Evolutionary conservation across 1,140 invertebrate species (phyloP).

Genomic region (Nilaparvata lugens): DNA sequence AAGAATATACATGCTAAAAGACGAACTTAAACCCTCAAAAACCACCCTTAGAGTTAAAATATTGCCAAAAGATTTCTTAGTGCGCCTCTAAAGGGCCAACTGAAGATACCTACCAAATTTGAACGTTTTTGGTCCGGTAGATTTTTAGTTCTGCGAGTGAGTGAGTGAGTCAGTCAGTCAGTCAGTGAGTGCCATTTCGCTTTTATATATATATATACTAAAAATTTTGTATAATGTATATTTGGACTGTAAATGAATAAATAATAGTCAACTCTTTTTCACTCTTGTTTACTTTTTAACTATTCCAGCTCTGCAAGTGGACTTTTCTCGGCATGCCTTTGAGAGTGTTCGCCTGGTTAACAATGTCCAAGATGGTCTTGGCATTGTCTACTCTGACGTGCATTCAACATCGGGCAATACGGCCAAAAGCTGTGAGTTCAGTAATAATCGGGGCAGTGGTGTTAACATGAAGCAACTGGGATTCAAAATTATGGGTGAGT

Average conservation of each 20-base stretch:
- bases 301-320: conserved; percentile 76
- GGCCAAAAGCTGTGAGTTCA: conserved; percentile 81
- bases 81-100: too few relatives aligned
- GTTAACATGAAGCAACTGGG: conserved; percentile 82
- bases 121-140: too few relatives aligned
- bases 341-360: conserved; percentile 70
- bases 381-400: conserved; percentile 80
- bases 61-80: not conserved
- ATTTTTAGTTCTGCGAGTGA: too few relatives aligned
- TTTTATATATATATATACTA: not conserved
- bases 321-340: conserved; percentile 88
- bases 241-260: not conserved
- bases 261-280: not conserved
- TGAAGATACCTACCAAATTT: too few relatives aligned
- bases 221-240: too few relatives aligned
- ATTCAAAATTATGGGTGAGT: conserved; percentile 55
- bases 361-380: conserved; percentile 81
- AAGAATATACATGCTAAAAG: too few relatives aligned
- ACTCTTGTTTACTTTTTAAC: not conserved
- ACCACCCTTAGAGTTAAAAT: too few relatives aligned
- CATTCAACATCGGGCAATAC: conserved; percentile 79
- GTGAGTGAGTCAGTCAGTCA: too few relatives aligned
- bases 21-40: too few relatives aligned
- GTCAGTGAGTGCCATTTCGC: too few relatives aligned
- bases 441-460: conserved; percentile 76